Evolutionary conservation across 2,888 invertebrate species (phyloP).

Genomic region (Lepeophtheirus nordmannii): DNA sequence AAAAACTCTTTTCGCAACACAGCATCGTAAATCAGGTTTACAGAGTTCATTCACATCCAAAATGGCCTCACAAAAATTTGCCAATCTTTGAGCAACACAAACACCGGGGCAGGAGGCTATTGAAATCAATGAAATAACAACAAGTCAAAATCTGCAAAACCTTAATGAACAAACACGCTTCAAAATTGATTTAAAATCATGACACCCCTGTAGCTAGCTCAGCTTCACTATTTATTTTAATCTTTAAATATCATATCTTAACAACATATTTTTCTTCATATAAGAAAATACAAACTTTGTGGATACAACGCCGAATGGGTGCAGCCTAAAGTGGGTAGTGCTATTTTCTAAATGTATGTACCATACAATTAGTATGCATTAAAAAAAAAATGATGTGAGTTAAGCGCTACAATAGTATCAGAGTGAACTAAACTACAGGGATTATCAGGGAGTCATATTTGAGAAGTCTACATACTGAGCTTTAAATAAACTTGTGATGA

Average conservation of each 20-base stretch:
- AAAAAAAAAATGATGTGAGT: no score
- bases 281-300: not conserved
- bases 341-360: no score
- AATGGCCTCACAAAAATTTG: slow-evolving; percentile 72
- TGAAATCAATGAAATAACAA: no score
- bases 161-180: not conserved
- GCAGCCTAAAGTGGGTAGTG: no score
- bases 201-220: not conserved
- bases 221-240: not conserved
- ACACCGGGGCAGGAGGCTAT: slow-evolving; percentile 51
- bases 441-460: no score
- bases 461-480: no score
- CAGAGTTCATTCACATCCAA: slow-evolving; percentile 56
- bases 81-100: slow-evolving; percentile 62
- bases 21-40: slow-evolving; percentile 52
- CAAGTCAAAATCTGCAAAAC: no score
- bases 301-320: no score
- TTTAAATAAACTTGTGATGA: no score
- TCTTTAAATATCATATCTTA: not conserved
- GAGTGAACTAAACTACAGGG: no score
- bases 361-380: no score
- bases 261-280: not conserved
- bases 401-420: no score
- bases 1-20: slow-evolving; percentile 40
- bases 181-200: not conserved